phyloP scores from a whole-genome alignment of 2,797 vertebrate species.

The Centroberyx gerrardi region DNA sequence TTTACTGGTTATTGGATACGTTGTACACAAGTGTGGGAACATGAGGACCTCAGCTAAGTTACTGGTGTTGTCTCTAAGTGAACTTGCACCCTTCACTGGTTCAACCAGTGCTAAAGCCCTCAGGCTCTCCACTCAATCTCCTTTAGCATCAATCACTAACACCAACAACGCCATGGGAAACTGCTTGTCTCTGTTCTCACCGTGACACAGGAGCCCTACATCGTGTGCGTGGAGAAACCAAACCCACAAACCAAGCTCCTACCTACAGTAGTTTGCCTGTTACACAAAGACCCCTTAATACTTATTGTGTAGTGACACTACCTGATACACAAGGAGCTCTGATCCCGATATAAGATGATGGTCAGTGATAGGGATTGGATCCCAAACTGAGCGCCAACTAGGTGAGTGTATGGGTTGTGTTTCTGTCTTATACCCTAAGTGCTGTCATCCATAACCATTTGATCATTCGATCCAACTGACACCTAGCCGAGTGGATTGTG shows the following conservation, averaged over 20 bases:
- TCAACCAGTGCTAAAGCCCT: slow-evolving; percentile 64
- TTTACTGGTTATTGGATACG: slow-evolving; percentile 72
- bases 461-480: slow-evolving; percentile 19
- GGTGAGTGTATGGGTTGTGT: slow-evolving; percentile 22
- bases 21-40: slow-evolving; percentile 75
- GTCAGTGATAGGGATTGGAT: slow-evolving; percentile 39
- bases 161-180: slow-evolving; percentile 63
- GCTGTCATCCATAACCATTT: slow-evolving; percentile 22
- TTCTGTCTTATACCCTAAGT: slow-evolving; percentile 30
- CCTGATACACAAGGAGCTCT: slow-evolving; percentile 33
- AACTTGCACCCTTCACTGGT: slow-evolving; percentile 61
- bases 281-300: slow-evolving; percentile 19
- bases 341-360: slow-evolving; percentile 38
- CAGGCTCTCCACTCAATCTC: slow-evolving; percentile 67
- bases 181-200: slow-evolving; percentile 37
- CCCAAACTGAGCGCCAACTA: slow-evolving; percentile 5
- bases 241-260: slow-evolving; percentile 57
- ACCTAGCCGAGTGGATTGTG: slow-evolving; percentile 3
- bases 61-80: slow-evolving; percentile 52
- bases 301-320: slow-evolving; percentile 36
- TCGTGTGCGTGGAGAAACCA: slow-evolving; percentile 55
- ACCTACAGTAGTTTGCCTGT: slow-evolving; percentile 9
- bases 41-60: slow-evolving; percentile 71
- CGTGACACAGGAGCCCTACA: slow-evolving; percentile 57
- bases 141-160: slow-evolving; percentile 51